Percentiles rank a stretch among this genome's conserved stretches.
These are phyloP conservation scores for Chloropsis cyanopogon DNA, from an alignment of 2,113 vertebrate species.

Conservation along the genomic window DNA sequence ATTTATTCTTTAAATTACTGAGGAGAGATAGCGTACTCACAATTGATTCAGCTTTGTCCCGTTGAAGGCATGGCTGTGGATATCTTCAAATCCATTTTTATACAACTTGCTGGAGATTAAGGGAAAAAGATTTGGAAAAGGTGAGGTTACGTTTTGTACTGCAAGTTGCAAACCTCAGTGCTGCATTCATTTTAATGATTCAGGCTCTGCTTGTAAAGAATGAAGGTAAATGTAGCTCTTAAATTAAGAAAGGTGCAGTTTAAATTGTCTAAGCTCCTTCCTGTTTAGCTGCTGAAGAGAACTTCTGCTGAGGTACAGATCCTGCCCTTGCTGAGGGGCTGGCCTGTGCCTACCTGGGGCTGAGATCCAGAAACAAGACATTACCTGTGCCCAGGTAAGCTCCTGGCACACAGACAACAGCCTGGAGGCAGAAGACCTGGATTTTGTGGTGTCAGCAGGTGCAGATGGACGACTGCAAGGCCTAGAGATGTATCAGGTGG, in stretches of 20 bases:
- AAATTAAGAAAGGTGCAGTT: not conserved
- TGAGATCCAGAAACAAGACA: not conserved
- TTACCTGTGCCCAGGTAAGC: not conserved
- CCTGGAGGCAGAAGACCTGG: not conserved
- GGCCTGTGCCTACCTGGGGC: not conserved
- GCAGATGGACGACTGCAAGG: not conserved
- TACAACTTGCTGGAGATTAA: conserved; percentile 79
- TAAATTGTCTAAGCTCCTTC: not conserved
- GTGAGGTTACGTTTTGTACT: not conserved
- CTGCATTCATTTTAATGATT: not conserved
- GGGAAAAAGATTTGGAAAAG: conserved; percentile 19
- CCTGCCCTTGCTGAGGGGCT: not conserved
- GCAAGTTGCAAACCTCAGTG: not conserved
- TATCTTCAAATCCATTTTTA: conserved; percentile 88
- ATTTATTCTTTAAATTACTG: not conserved
- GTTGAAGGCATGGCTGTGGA: conserved; percentile 87
- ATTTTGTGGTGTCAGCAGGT: not conserved
- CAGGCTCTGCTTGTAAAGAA: not conserved
- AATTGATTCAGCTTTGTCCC: conserved; percentile 86
- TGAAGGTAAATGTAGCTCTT: not conserved
- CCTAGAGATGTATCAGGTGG: not conserved
- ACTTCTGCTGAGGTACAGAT: not conserved
- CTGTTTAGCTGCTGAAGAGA: not conserved
- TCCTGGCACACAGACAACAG: not conserved
- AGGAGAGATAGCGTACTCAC: conserved; percentile 73